A percentile compares a stretch with the other conserved stretches of the same genome.
Conservation (phyloP, 1,140 invertebrate genomes). For the Drosophila repleta region DNA sequence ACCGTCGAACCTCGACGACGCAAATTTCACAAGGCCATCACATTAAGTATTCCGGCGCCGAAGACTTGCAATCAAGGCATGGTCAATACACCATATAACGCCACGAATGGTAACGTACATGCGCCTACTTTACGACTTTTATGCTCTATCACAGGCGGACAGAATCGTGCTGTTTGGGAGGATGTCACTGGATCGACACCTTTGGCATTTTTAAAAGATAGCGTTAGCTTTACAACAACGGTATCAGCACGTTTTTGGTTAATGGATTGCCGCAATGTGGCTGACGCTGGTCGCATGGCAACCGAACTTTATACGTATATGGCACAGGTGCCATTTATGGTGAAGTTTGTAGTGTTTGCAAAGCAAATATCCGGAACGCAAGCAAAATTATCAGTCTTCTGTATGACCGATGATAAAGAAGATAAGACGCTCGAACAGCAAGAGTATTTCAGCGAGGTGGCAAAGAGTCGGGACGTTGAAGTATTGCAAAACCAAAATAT, state of each 20-base stretch:
- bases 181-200: conserved; percentile 99
- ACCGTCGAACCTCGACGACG: conserved; percentile 98
- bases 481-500: conserved; percentile 97
- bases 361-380: conserved; percentile 96
- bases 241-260: conserved; percentile 99
- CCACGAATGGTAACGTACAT: conserved; percentile 86
- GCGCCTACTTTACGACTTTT: conserved; percentile 96
- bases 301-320: conserved; percentile 97
- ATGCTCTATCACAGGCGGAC: conserved; percentile 99
- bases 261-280: conserved; percentile 98
- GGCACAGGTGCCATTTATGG: conserved; percentile 98
- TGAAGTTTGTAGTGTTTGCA: conserved; percentile 96
- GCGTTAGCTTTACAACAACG: conserved; percentile 99
- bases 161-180: conserved; percentile 98
- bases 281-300: conserved; percentile 99
- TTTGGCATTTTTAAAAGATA: conserved; percentile 98
- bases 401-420: conserved; percentile 99
- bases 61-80: conserved; percentile 97
- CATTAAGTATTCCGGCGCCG: conserved; percentile 98
- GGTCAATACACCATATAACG: conserved; percentile 94
- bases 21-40: conserved; percentile 99
- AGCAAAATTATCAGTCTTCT: conserved; percentile 97
- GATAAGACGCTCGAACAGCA: conserved; percentile 99
- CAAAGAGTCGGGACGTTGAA: conserved; percentile 98
- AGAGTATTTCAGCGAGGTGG: conserved; percentile 98